phyloP scores from a whole-genome alignment of 2,113 vertebrate species.

The Polyodon spathula region DNA sequence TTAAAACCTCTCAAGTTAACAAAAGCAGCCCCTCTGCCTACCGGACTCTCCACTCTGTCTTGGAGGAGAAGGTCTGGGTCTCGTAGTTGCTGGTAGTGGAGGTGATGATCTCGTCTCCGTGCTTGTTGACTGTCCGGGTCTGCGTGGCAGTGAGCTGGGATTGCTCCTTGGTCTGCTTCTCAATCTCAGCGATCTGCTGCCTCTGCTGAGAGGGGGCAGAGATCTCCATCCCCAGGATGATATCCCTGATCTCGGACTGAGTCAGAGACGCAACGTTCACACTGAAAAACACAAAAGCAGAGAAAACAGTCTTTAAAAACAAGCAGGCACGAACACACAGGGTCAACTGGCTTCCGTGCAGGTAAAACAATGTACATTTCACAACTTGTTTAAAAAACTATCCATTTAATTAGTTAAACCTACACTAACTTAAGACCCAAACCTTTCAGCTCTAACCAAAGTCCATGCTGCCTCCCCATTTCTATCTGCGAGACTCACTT shows the following conservation, averaged over 20 bases:
- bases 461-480: not conserved
- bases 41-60: slow-evolving; percentile 97
- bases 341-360: too few species aligned
- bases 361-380: too few species aligned
- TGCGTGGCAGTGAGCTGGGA: slow-evolving; percentile 94
- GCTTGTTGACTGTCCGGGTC: slow-evolving; percentile 96
- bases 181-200: slow-evolving; percentile 98
- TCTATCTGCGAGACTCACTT: slow-evolving; percentile 63
- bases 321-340: too few species aligned
- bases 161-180: slow-evolving; percentile 98
- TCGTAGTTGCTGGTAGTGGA: slow-evolving; percentile 98
- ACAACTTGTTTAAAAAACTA: too few species aligned
- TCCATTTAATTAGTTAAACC: too few species aligned
- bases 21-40: too few species aligned
- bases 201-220: slow-evolving; percentile 95
- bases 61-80: slow-evolving; percentile 97
- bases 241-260: slow-evolving; percentile 96
- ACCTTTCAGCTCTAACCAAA: not conserved
- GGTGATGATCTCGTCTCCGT: slow-evolving; percentile 97
- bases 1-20: too few species aligned
- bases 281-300: slow-evolving; percentile 44
- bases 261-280: slow-evolving; percentile 96
- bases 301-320: not conserved
- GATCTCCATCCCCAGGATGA: slow-evolving; percentile 98
- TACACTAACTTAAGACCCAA: not conserved